A percentile compares a stretch with the other conserved stretches of the same genome.
phyloP scores from a whole-genome alignment of 2,888 invertebrate genomes.

The Aproaerema taeniolella region DNA sequence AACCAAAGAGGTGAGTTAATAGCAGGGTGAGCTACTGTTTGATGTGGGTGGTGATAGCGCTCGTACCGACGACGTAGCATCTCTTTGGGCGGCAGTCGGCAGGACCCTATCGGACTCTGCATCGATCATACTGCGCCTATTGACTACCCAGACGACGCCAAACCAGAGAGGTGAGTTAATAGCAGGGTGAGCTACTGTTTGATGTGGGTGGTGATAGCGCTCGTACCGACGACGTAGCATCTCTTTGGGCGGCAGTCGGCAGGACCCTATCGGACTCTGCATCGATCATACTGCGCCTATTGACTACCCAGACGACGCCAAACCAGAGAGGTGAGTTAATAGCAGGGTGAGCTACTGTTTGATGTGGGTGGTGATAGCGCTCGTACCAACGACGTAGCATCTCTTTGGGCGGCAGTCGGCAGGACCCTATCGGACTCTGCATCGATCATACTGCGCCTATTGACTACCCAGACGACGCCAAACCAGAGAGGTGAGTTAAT shows the following conservation, averaged over 20 bases:
- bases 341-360: too few relatives aligned
- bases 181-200: too few relatives aligned
- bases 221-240: slow-evolving; percentile 93
- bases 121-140: slow-evolving; percentile 57
- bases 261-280: slow-evolving; percentile 90
- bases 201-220: too few relatives aligned
- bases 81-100: slow-evolving; percentile 90
- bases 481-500: slow-evolving; percentile 70
- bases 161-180: slow-evolving; percentile 70
- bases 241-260: slow-evolving; percentile 90
- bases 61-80: slow-evolving; percentile 93
- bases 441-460: slow-evolving; percentile 57
- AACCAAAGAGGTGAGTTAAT: slow-evolving; percentile 65
- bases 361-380: too few relatives aligned
- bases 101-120: slow-evolving; percentile 90
- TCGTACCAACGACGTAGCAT: slow-evolving; percentile 93
- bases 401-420: slow-evolving; percentile 90
- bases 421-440: slow-evolving; percentile 90
- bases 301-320: slow-evolving; percentile 57
- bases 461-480: slow-evolving; percentile 57
- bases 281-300: slow-evolving; percentile 57
- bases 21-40: too few relatives aligned
- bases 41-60: too few relatives aligned
- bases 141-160: slow-evolving; percentile 57
- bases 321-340: slow-evolving; percentile 70